Base-by-base conservation (phyloP, 1,140 invertebrate genomes). In the Halyomorpha halys region DNA sequence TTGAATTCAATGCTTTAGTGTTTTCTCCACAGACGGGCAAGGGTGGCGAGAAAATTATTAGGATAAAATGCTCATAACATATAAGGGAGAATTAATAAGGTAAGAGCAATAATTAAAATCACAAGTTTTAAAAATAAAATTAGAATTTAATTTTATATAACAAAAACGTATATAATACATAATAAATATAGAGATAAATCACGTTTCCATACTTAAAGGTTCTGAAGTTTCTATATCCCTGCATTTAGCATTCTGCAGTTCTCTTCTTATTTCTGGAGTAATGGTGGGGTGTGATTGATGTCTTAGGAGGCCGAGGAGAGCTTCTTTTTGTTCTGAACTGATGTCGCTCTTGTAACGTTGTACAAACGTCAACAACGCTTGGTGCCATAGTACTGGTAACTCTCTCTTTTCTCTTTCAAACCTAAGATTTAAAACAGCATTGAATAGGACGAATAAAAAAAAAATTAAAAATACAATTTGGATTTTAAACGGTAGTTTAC, bases 351-450 rank as follows among this genome's bases (percentile, higher is more conserved):
- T 98, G 74, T 99, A 99, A 65, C 91, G 81, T 76, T 98, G 93
- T 2, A 88, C 86, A 81, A 99, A 98, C 2, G 91, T 91, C 47
- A 99, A 76, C 18, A 99, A 78, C 59, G 90, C 83, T 74, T 99
- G 95, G 76, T 99, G 95, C 97, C 96, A 99, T 59, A 98, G 74
- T 15, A 98, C 94, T 16, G 97, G 96, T 64, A 99, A 76, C 67
- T 86, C 83, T 66, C 92, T 81, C 56, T 78, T 76, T 71, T 97
- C 94, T 69, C 79, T 78, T 73, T 89, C 82, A 76, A 97, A 97
- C 71, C 92, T 94, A 71, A 27, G 16, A 62, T 34, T n/a, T 8
- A 27, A 21, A 27, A 14, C 1, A 59, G 2, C n/a, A 59, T 4
- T 8, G 3, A 18, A 56, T 18, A 59, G 16, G 1, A 59, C 4